Conservation (phyloP, 1,140 invertebrate genomes). For the Pseudobourletiella spinata region DNA sequence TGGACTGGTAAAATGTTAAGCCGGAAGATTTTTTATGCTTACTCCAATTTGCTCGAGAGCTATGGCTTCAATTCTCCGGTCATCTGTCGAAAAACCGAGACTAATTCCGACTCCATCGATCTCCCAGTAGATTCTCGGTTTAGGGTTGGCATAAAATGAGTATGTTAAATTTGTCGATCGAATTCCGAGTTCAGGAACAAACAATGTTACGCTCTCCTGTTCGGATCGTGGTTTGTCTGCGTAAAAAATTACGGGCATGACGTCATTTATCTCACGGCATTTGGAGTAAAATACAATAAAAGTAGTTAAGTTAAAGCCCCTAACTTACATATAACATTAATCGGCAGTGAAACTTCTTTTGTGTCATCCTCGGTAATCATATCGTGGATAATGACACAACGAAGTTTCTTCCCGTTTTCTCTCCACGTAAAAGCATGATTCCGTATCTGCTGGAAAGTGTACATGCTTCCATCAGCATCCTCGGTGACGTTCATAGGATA, state of each 20-base stretch:
- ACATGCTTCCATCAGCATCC: background rate
- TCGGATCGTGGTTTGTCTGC: background rate
- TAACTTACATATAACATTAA: conserved; percentile 32
- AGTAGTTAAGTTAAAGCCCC: too few relatives aligned
- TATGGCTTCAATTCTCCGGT: conserved; percentile 4
- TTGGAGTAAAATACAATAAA: too few relatives aligned
- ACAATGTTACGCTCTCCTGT: background rate
- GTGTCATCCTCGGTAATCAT: conserved; percentile 15
- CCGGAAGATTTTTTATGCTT: background rate
- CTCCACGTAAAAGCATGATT: conserved; percentile 19
- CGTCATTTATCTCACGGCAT: too few relatives aligned
- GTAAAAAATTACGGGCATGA: background rate
- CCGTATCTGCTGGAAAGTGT: conserved; percentile 26
- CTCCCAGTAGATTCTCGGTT: conserved; percentile 8
- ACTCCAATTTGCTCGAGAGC: background rate
- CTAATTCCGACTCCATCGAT: conserved; percentile 9
- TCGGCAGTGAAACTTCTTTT: conserved; percentile 18
- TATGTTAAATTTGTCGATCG: background rate
- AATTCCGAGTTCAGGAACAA: background rate
- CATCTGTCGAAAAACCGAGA: background rate
- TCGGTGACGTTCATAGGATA: conserved; percentile 3
- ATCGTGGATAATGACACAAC: conserved; percentile 31
- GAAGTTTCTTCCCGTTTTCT: conserved; percentile 29
- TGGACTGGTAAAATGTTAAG: background rate
- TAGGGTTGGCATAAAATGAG: conserved; percentile 1